Percentiles rank a stretch among this genome's conserved stretches.
These are phyloP conservation scores for Formica exsecta DNA, from an alignment of 1,140 invertebrate species.

Conservation along the genomic window DNA sequence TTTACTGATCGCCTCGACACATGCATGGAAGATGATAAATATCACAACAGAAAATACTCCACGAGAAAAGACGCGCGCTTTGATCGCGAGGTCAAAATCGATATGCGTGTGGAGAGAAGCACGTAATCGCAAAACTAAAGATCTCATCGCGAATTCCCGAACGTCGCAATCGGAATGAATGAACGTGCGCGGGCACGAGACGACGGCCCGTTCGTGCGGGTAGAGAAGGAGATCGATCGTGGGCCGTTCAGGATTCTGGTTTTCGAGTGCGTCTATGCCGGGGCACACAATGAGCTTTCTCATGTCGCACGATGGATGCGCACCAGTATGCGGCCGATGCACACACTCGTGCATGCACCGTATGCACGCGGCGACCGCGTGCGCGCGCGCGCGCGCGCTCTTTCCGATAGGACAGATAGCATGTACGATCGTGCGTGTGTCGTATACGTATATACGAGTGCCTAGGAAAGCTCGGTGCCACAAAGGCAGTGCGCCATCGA, in stretches of 20 bases:
- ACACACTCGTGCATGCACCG: constrained; percentile 10
- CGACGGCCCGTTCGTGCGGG: constrained; percentile 26
- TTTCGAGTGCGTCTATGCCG: constrained; percentile 61
- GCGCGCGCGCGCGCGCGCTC: not conserved
- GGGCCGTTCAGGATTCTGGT: constrained; percentile 55
- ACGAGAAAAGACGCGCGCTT: constrained; percentile 24
- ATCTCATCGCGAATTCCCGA: not conserved
- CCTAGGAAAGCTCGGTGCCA: constrained; percentile 72
- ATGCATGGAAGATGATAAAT: not conserved
- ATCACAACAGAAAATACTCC: not conserved
- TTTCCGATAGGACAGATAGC: not conserved
- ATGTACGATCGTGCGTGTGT: constrained; percentile 10
- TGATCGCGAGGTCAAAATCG: constrained; percentile 16
- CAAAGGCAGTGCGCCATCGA: constrained; percentile 81
- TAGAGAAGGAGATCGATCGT: constrained; percentile 62
- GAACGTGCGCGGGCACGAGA: constrained; percentile 18
- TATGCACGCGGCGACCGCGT: constrained; percentile 1
- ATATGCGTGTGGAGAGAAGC: not conserved
- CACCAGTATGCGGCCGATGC: not conserved
- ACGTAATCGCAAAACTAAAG: constrained; percentile 29
- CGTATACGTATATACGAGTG: constrained; percentile 25
- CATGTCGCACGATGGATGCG: constrained; percentile 56
- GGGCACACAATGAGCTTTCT: constrained; percentile 60
- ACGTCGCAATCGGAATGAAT: constrained; percentile 36
- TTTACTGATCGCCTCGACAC: not conserved